phyloP scores from a whole-genome alignment of 2,888 invertebrate genomes.

The Cinara cedri region DNA sequence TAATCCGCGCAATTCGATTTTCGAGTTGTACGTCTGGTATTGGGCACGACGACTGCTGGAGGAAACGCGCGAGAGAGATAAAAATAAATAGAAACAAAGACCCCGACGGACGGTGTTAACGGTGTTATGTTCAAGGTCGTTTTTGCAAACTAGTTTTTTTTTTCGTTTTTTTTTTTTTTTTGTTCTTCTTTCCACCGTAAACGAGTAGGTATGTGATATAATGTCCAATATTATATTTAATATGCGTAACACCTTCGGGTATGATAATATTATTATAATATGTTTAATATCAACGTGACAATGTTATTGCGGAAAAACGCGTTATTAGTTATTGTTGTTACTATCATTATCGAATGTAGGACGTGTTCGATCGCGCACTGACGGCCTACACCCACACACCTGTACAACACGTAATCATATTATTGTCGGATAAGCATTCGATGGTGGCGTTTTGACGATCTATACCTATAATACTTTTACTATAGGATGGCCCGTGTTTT shows the following conservation, averaged over 20 bases:
- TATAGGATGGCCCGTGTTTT: too few species aligned
- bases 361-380: too few species aligned
- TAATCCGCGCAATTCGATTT: neutral
- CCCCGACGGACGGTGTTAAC: neutral
- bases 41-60: neutral
- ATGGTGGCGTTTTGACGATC: too few species aligned
- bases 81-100: neutral
- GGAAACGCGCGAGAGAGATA: conserved; percentile 1
- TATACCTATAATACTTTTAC: too few species aligned
- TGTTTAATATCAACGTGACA: neutral
- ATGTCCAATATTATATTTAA: conserved; percentile 8
- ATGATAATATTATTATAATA: neutral
- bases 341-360: too few species aligned
- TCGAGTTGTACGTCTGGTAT: neutral
- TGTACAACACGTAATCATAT: too few species aligned
- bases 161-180: conserved; percentile 8
- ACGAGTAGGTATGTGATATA: conserved; percentile 16
- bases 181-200: neutral
- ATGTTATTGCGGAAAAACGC: neutral
- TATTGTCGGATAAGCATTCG: too few species aligned
- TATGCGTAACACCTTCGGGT: neutral
- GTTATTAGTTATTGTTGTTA: too few species aligned
- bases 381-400: too few species aligned
- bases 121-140: conserved; percentile 41
- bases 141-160: conserved; percentile 30